Evolutionary conservation across 2,888 invertebrate genomes (phyloP).

Genomic region (Linyphia triangularis): DNA sequence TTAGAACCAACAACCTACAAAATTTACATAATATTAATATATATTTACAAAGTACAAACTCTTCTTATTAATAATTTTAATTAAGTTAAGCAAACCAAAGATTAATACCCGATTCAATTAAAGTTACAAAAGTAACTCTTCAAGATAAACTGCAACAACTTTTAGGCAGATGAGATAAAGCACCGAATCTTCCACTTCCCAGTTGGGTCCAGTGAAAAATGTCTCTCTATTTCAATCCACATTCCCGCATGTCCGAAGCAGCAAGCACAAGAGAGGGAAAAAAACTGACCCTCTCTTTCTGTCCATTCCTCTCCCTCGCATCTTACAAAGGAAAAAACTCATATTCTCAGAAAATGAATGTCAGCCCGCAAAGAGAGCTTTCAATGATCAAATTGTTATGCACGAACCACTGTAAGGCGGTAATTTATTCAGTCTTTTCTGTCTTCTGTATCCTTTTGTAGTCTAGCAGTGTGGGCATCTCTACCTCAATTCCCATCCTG

Average conservation of each 20-base stretch:
- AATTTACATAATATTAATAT: too few species aligned
- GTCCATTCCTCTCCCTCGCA: conserved; percentile 18
- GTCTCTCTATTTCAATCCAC: conserved; percentile 6
- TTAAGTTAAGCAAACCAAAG: too few species aligned
- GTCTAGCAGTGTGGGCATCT: conserved; percentile 12
- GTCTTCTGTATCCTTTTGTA: conserved; percentile 51
- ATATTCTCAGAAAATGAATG: conserved; percentile 28
- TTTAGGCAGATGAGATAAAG: background rate
- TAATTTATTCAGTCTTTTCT: conserved; percentile 58
- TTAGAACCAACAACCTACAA: too few species aligned
- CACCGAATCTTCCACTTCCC: background rate
- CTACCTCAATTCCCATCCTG: conserved; percentile 26
- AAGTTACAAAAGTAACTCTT: too few species aligned
- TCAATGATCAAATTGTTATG: conserved; percentile 68
- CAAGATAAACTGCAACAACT: background rate
- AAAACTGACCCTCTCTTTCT: conserved; percentile 44
- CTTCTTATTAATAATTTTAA: too few species aligned
- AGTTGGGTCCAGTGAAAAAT: conserved; percentile 57
- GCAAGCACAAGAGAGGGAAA: conserved; percentile 32
- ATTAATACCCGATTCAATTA: too few species aligned
- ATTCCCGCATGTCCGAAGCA: conserved; percentile 61
- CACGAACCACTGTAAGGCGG: conserved; percentile 48
- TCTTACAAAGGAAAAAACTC: conserved; percentile 13
- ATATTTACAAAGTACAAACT: too few species aligned
- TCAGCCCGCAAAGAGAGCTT: conserved; percentile 35